Percentiles rank a stretch among this genome's conserved stretches.
Conservation (phyloP, 2,113 vertebrate species). For the Forbesichthys papilliferus region DNA sequence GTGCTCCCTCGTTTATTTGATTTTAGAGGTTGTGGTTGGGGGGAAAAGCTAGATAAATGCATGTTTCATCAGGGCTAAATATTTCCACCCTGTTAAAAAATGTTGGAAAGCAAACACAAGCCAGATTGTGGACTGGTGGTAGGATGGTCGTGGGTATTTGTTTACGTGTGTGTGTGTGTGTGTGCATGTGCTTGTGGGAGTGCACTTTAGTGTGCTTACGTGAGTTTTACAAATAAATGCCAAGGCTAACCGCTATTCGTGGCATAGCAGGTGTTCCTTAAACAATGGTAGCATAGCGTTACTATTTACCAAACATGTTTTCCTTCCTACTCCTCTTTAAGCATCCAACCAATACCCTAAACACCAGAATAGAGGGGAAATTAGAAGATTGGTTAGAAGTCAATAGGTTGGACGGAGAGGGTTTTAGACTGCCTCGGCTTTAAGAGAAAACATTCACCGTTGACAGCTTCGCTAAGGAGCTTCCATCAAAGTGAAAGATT, state of each 20-base stretch:
- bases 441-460: constrained; percentile 41
- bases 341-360: constrained; percentile 40
- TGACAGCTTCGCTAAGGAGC: constrained; percentile 58
- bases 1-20: constrained; percentile 73
- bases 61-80: constrained; percentile 75
- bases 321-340: constrained; percentile 41
- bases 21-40: constrained; percentile 69
- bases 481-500: constrained; percentile 56
- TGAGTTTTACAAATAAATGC: constrained; percentile 58
- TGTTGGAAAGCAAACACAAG: constrained; percentile 71
- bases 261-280: constrained; percentile 70
- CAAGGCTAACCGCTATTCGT: constrained; percentile 50
- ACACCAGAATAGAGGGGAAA: constrained; percentile 18
- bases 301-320: constrained; percentile 55
- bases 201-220: constrained; percentile 15
- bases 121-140: constrained; percentile 71
- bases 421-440: constrained; percentile 24
- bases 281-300: constrained; percentile 54
- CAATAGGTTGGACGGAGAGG: neutral
- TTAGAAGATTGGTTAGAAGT: constrained; percentile 17
- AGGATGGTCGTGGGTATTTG: constrained; percentile 70
- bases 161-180: constrained; percentile 52
- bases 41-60: constrained; percentile 68
- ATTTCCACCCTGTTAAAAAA: constrained; percentile 74
- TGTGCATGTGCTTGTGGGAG: neutral